phyloP scores from a whole-genome alignment of 2,888 invertebrate species.

The Drosophila birchii region DNA sequence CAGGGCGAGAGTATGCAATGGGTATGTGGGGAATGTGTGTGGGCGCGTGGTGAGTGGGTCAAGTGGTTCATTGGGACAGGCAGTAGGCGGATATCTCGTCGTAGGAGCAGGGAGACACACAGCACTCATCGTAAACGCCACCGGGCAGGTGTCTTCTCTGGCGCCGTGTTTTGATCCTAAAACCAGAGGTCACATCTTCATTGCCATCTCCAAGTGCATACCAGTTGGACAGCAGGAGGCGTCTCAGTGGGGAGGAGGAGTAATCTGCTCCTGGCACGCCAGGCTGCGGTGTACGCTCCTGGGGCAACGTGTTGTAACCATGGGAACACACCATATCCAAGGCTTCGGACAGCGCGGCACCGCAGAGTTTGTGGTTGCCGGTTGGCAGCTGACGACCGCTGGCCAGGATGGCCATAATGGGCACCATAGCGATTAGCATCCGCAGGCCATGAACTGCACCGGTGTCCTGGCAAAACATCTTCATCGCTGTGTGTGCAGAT shows the following conservation, averaged over 20 bases:
- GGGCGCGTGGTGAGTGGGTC: neutral
- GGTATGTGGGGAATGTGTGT: neutral
- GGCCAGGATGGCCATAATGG: slow-evolving; percentile 30
- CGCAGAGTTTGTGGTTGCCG: slow-evolving; percentile 71
- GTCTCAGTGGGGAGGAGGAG: slow-evolving; percentile 37
- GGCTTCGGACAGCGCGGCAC: slow-evolving; percentile 60
- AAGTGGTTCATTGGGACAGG: slow-evolving; percentile 34
- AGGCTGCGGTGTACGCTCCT: slow-evolving; percentile 18
- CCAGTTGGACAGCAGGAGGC: slow-evolving; percentile 64
- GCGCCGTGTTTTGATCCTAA: slow-evolving; percentile 67
- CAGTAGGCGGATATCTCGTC: slow-evolving; percentile 70
- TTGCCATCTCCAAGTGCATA: slow-evolving; percentile 31
- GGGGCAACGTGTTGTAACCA: slow-evolving; percentile 63
- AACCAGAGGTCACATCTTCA: slow-evolving; percentile 31
- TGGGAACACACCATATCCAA: slow-evolving; percentile 64
- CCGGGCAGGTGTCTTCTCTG: slow-evolving; percentile 50
- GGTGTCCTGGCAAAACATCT: slow-evolving; percentile 57
- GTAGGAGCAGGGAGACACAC: slow-evolving; percentile 65
- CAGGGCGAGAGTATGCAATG: slow-evolving; percentile 12
- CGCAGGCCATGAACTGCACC: slow-evolving; percentile 40
- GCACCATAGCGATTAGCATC: slow-evolving; percentile 10
- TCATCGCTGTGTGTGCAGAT: slow-evolving; percentile 35
- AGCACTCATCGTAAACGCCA: slow-evolving; percentile 75
- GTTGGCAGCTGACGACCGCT: slow-evolving; percentile 45
- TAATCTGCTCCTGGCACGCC: slow-evolving; percentile 4